Evolutionary conservation across 2,113 vertebrate genomes (phyloP).

Genomic region (Corythoichthys intestinalis): DNA sequence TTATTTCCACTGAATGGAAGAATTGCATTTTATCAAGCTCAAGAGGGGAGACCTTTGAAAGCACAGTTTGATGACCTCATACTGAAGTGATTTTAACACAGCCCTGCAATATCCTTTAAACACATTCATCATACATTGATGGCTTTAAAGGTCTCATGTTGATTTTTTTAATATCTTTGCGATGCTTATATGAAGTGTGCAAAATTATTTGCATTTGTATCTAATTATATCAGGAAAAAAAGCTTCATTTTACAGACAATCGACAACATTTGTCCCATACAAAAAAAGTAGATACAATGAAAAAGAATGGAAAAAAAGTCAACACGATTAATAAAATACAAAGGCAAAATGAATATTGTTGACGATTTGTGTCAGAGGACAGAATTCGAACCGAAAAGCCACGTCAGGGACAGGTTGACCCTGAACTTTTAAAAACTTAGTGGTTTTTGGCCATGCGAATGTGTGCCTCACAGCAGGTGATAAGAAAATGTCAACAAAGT

Average conservation of each 20-base stretch:
- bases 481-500: conserved; percentile 1
- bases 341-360: too few relatives aligned
- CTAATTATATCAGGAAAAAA: too few relatives aligned
- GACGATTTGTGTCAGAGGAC: neutral
- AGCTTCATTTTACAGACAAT: too few relatives aligned
- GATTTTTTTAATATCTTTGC: too few relatives aligned
- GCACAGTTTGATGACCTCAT: neutral
- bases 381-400: neutral
- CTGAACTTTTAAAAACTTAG: neutral
- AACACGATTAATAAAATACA: too few relatives aligned
- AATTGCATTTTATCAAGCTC: neutral
- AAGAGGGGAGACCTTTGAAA: neutral
- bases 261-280: too few relatives aligned
- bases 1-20: neutral
- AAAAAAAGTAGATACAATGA: too few relatives aligned
- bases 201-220: too few relatives aligned
- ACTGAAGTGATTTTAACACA: neutral
- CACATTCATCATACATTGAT: neutral
- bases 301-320: too few relatives aligned
- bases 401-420: neutral
- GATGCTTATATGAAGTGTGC: too few relatives aligned
- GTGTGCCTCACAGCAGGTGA: neutral
- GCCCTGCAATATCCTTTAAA: neutral
- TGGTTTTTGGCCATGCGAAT: neutral
- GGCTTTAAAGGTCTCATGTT: too few relatives aligned